phyloP scores from a whole-genome alignment of 2,797 vertebrate genomes.

The Bovichtus diacanthus region DNA sequence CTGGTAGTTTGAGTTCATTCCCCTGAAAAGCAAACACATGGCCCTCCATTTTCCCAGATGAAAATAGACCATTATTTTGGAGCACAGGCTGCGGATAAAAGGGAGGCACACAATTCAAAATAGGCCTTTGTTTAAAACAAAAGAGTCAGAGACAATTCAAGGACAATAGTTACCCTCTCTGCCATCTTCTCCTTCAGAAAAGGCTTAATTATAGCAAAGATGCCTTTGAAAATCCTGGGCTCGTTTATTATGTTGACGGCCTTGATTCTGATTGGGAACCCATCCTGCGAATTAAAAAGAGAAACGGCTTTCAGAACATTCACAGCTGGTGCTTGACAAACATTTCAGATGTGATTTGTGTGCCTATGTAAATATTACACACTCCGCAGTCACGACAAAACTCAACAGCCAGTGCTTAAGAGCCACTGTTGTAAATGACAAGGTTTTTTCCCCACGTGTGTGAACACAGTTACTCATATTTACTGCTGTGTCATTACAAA shows the following conservation, averaged over 20 bases:
- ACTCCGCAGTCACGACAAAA: constrained; percentile 6
- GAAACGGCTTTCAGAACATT: constrained; percentile 28
- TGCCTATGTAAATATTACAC: constrained; percentile 25
- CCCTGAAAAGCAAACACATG: constrained; percentile 3
- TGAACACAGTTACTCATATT: neutral
- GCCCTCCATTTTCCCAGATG: constrained; percentile 16
- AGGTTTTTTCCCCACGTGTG: too few species aligned
- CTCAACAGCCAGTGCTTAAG: neutral
- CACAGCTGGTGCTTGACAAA: constrained; percentile 18
- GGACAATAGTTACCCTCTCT: constrained; percentile 90
- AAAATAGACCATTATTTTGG: constrained; percentile 18
- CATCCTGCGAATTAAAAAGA: constrained; percentile 87
- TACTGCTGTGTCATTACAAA: neutral
- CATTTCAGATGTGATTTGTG: neutral
- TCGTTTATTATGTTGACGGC: constrained; percentile 98
- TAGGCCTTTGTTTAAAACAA: constrained; percentile 40
- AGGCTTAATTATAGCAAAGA: constrained; percentile 98
- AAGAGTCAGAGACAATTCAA: constrained; percentile 28
- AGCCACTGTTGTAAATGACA: neutral
- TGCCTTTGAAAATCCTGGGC: constrained; percentile 98
- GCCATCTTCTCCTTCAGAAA: constrained; percentile 99
- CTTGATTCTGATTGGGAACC: constrained; percentile 99
- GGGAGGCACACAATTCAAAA: constrained; percentile 8
- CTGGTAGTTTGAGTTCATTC: constrained; percentile 12
- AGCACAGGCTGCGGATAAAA: constrained; percentile 25